Evolutionary conservation across 2,888 invertebrate species (phyloP).

Genomic region (Crossocerus cetratus): DNA sequence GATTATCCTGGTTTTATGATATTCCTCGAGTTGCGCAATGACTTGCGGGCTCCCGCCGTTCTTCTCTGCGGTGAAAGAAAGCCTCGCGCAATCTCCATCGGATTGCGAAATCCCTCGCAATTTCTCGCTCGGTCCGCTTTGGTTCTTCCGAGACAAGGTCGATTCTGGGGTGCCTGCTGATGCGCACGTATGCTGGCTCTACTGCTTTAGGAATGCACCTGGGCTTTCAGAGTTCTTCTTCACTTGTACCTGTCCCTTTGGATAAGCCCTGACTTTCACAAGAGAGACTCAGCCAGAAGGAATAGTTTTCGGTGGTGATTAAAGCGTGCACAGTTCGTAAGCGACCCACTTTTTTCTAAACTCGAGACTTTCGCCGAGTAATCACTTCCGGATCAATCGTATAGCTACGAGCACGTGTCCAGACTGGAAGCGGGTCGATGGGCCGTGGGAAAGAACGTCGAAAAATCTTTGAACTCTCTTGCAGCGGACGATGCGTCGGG

Average conservation of each 20-base stretch:
- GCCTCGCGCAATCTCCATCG: slow-evolving; percentile 7
- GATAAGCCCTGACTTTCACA: not conserved
- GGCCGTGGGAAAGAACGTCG: too few species aligned
- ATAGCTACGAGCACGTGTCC: not conserved
- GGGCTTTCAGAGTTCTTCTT: not conserved
- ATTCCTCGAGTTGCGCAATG: not conserved
- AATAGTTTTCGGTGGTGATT: not conserved
- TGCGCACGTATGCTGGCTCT: not conserved
- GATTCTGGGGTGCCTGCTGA: not conserved
- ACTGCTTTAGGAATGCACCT: too few species aligned
- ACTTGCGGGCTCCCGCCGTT: not conserved
- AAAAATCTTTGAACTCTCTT: slow-evolving; percentile 24
- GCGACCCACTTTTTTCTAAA: slow-evolving; percentile 31
- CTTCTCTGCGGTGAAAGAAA: slow-evolving; percentile 10
- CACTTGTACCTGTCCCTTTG: not conserved
- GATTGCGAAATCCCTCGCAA: slow-evolving; percentile 10
- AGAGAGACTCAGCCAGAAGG: not conserved
- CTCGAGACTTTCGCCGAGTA: slow-evolving; percentile 33
- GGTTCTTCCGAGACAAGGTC: not conserved
- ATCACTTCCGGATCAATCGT: slow-evolving; percentile 23
- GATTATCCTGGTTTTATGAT: not conserved
- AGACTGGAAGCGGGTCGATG: too few species aligned
- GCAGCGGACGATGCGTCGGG: slow-evolving; percentile 75
- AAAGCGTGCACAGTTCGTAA: not conserved
- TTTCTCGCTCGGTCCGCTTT: not conserved